These are phyloP conservation scores for Aphaenogaster rudis DNA, from an alignment of 1,140 invertebrate genomes.

Conservation along the genomic window DNA sequence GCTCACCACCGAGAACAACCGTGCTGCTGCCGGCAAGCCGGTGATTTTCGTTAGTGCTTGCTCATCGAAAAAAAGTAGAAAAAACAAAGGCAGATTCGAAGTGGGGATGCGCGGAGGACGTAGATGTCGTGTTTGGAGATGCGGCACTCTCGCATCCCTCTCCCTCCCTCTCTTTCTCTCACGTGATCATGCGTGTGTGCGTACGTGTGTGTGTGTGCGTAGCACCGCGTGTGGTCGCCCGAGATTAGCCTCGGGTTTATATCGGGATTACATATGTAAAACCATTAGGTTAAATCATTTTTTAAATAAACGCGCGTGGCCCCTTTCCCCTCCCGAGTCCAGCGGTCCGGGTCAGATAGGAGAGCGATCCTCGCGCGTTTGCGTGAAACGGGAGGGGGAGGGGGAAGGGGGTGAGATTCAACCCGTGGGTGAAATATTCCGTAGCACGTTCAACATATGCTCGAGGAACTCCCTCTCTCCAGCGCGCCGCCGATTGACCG, in stretches of 20 bases:
- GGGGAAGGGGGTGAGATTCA: constrained; percentile 38
- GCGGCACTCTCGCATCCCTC: neutral
- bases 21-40: constrained; percentile 59
- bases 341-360: constrained; percentile 76
- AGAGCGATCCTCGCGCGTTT: constrained; percentile 36
- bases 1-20: constrained; percentile 42
- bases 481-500: constrained; percentile 44
- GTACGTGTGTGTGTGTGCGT: constrained; percentile 65
- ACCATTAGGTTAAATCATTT: constrained; percentile 87
- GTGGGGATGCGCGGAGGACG: constrained; percentile 50
- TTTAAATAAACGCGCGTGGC: constrained; percentile 83
- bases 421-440: constrained; percentile 73
- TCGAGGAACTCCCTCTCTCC: constrained; percentile 33
- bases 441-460: constrained; percentile 70
- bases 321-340: constrained; percentile 59
- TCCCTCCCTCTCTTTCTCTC: constrained; percentile 6
- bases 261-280: constrained; percentile 87
- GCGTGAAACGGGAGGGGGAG: constrained; percentile 5
- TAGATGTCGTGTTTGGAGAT: constrained; percentile 66
- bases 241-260: constrained; percentile 86
- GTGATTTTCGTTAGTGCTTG: constrained; percentile 83
- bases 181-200: neutral
- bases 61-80: constrained; percentile 79
- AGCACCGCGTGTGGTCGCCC: constrained; percentile 83
- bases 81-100: constrained; percentile 60